phyloP scores from a whole-genome alignment of 2,888 invertebrate genomes.

The Stictocephala bisonia region DNA sequence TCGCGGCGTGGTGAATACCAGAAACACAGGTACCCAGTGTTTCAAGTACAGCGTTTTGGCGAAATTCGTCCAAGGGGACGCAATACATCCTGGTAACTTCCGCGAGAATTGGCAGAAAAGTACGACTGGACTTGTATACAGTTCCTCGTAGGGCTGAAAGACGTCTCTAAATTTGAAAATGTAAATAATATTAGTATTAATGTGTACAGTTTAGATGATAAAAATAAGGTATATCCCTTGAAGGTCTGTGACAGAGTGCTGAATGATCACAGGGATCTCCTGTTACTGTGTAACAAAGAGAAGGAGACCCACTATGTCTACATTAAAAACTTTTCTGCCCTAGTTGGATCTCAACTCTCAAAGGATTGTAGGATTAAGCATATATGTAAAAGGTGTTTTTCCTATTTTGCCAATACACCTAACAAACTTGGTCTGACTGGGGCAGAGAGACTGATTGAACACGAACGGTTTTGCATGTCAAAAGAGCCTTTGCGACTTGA shows the following conservation, averaged over 20 bases:
- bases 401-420: too few species aligned
- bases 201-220: neutral
- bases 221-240: neutral
- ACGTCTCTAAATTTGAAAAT: slow-evolving; percentile 1
- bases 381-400: slow-evolving; percentile 26
- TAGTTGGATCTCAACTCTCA: neutral
- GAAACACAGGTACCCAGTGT: neutral
- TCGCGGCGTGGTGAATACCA: neutral
- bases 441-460: too few species aligned
- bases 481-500: too few species aligned
- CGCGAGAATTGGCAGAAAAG: slow-evolving; percentile 19
- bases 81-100: neutral
- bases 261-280: neutral
- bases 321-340: neutral
- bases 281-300: neutral
- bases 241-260: neutral
- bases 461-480: too few species aligned
- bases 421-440: too few species aligned
- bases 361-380: neutral
- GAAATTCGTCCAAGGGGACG: neutral
- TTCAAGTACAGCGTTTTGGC: slow-evolving; percentile 3
- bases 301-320: neutral
- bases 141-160: slow-evolving; percentile 7
- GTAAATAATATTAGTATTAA: neutral
- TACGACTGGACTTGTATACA: slow-evolving; percentile 9